phyloP scores from a whole-genome alignment of 35 echinoderm and acorn worm species.

The Diadema setosum region DNA sequence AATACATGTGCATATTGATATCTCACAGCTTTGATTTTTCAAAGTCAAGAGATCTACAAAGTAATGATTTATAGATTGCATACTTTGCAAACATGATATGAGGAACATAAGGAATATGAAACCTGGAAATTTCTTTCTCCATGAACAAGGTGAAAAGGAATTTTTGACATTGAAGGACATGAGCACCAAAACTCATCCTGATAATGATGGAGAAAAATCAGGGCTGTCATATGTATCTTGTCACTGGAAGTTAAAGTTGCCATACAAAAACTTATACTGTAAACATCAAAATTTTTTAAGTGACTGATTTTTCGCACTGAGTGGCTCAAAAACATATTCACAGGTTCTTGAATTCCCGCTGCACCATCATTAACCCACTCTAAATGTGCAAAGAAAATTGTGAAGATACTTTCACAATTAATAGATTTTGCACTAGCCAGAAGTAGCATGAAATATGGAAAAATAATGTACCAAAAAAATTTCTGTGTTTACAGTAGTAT shows the following conservation, averaged over 20 bases:
- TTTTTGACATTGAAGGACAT: not conserved
- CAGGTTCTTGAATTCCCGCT: too few species aligned
- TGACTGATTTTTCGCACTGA: too few species aligned
- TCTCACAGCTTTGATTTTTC: not conserved
- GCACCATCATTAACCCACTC: too few species aligned
- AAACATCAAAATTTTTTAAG: too few species aligned
- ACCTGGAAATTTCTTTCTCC: not conserved
- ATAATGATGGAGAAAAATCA: conserved; percentile 21
- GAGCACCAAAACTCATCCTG: not conserved
- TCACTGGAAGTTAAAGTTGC: not conserved
- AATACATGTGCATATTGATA: too few species aligned
- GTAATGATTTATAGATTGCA: conserved; percentile 30
- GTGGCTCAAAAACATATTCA: too few species aligned
- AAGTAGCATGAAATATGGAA: too few species aligned
- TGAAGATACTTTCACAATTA: too few species aligned
- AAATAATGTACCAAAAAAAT: too few species aligned
- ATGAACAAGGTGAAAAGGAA: not conserved
- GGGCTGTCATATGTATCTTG: not conserved
- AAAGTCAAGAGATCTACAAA: not conserved
- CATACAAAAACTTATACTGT: too few species aligned
- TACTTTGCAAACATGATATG: not conserved
- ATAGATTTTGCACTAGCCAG: too few species aligned
- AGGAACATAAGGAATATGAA: conserved; percentile 27
- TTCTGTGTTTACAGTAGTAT: not conserved
- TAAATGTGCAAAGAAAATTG: too few species aligned